Conservation (phyloP, 2,797 vertebrate species). For the Mus caroli region DNA sequence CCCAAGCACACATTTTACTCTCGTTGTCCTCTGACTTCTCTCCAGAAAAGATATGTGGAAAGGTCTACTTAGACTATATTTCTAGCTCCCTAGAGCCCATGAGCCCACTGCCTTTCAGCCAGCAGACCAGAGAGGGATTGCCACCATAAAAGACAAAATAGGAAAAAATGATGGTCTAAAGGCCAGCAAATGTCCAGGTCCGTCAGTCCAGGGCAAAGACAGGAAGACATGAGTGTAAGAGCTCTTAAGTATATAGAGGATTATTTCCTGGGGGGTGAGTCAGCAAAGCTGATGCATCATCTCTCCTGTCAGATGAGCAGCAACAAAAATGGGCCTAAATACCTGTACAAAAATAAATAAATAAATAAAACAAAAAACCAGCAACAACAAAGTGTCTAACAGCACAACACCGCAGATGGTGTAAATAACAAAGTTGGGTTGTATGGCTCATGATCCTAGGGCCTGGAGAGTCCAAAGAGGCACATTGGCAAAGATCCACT, state of each 20-base stretch:
- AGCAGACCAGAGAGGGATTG: background rate
- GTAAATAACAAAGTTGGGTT: background rate
- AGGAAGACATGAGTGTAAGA: background rate
- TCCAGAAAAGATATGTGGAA: background rate
- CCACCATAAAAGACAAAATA: background rate
- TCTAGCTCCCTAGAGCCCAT: background rate
- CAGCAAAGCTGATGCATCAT: background rate
- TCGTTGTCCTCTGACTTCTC: background rate
- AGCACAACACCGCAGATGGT: background rate
- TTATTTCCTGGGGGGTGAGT: background rate
- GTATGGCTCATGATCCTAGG: background rate
- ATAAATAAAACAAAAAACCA: too few species aligned
- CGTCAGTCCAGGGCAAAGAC: background rate
- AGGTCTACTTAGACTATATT: background rate
- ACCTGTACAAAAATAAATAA: background rate
- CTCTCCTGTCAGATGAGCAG: background rate
- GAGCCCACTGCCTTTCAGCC: background rate
- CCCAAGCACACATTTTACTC: fast-evolving
- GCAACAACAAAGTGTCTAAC: background rate
- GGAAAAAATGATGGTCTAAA: background rate
- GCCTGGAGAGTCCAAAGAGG: background rate
- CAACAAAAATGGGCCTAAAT: background rate
- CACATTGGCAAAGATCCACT: background rate
- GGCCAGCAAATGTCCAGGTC: background rate
- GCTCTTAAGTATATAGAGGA: background rate